Evolutionary conservation across 2,888 invertebrate species (phyloP).

Genomic region (Hydrotaea cyrtoneurina): DNA sequence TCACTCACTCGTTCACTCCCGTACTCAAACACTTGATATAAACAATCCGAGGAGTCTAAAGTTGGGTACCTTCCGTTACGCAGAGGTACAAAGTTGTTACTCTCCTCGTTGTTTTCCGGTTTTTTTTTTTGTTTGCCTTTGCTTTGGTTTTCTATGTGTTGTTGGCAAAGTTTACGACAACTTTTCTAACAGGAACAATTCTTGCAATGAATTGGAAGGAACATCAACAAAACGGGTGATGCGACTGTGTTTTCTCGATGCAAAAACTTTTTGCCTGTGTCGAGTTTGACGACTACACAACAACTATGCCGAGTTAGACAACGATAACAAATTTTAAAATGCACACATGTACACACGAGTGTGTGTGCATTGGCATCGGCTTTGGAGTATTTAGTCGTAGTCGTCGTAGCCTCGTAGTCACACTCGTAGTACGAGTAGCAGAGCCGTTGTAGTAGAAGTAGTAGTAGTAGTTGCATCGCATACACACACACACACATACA

Average conservation of each 20-base stretch:
- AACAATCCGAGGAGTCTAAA: constrained; percentile 10
- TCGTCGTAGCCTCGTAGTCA: constrained; percentile 13
- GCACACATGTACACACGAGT: constrained; percentile 47
- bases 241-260: constrained; percentile 59
- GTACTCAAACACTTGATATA: constrained; percentile 40
- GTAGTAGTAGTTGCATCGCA: constrained; percentile 35
- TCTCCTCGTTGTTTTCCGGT: constrained; percentile 5
- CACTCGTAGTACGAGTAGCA: not conserved
- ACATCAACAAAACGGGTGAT: constrained; percentile 61
- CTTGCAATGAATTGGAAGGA: constrained; percentile 48
- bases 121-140: not conserved
- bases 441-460: constrained; percentile 18
- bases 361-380: constrained; percentile 35
- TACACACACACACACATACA: constrained; percentile 29
- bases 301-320: constrained; percentile 68
- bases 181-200: constrained; percentile 56
- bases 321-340: constrained; percentile 68
- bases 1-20: constrained; percentile 16
- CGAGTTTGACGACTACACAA: constrained; percentile 68
- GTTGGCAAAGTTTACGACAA: constrained; percentile 56
- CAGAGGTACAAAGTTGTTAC: constrained; percentile 27
- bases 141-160: constrained; percentile 42
- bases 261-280: constrained; percentile 66
- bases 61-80: constrained; percentile 20
- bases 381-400: constrained; percentile 25